A percentile compares a stretch with the other conserved stretches of the same genome.
Evolutionary conservation across 2,888 invertebrate genomes (phyloP).

Genomic region (Conchocele bisecta): DNA sequence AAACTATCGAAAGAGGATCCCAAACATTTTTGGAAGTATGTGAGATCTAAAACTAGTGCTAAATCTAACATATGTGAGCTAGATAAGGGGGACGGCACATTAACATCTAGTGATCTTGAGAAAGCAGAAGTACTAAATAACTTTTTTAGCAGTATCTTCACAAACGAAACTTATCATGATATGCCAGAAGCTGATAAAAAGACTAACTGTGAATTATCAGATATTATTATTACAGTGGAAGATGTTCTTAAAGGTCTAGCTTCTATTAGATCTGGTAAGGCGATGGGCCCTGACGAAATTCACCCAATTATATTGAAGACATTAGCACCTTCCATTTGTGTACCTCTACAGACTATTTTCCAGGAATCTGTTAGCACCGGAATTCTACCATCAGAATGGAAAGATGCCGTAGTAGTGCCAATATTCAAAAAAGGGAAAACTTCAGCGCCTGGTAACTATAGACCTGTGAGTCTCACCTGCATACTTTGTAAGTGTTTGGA

Average conservation of each 20-base stretch:
- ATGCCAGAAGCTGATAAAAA: not conserved
- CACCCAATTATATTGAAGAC: not conserved
- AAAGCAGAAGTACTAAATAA: not conserved
- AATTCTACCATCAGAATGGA: not conserved
- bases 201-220: not conserved
- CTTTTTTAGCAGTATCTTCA: not conserved
- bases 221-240: not conserved
- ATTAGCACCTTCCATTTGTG: not conserved
- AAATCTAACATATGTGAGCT: not conserved
- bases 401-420: not conserved
- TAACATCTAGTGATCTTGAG: not conserved
- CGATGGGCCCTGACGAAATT: not conserved
- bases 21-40: conserved; percentile 8
- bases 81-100: not conserved
- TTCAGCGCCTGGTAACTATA: too few relatives aligned
- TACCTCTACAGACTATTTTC: not conserved
- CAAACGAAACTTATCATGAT: not conserved
- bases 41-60: not conserved
- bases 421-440: not conserved
- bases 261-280: not conserved
- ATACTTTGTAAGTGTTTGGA: not conserved
- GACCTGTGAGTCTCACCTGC: not conserved
- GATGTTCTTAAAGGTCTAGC: not conserved
- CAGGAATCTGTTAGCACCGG: too few relatives aligned
- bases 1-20: not conserved